Percentiles rank a stretch among this genome's conserved stretches.
These are phyloP conservation scores for Aphelenchoides fujianensis DNA, from an alignment of 1,140 invertebrate genomes.

Conservation along the genomic window DNA sequence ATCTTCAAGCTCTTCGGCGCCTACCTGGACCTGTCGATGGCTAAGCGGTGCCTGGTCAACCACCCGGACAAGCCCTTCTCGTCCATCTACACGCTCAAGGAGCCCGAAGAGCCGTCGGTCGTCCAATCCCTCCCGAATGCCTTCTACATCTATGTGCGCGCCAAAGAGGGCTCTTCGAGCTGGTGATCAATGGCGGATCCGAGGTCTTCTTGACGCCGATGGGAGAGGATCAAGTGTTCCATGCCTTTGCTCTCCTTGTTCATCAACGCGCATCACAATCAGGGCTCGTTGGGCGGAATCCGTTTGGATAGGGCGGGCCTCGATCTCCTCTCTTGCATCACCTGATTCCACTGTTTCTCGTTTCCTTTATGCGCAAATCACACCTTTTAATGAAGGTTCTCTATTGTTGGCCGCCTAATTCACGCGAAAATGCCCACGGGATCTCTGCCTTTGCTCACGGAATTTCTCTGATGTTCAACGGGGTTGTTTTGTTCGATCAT, in stretches of 20 bases:
- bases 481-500: no score
- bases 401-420: no score
- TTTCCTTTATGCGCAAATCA: no score
- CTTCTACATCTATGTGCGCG: constrained; percentile 14
- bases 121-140: not conserved
- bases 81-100: constrained; percentile 15
- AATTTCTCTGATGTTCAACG: no score
- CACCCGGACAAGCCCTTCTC: constrained; percentile 3
- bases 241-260: constrained; percentile 6
- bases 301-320: constrained; percentile 4
- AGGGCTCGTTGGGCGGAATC: constrained; percentile 13
- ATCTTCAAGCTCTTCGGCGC: constrained; percentile 21
- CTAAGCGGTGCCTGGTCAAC: not conserved
- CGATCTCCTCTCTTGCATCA: not conserved
- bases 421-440: no score
- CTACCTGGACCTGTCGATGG: constrained; percentile 19
- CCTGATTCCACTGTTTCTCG: not conserved
- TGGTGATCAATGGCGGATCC: constrained; percentile 3
- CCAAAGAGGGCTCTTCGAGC: not conserved
- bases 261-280: not conserved
- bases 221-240: not conserved
- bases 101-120: not conserved
- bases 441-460: no score
- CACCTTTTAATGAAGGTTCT: no score
- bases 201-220: not conserved